Evolutionary conservation across 2,888 invertebrate genomes (phyloP).

Genomic region (Lucinisca nassula): DNA sequence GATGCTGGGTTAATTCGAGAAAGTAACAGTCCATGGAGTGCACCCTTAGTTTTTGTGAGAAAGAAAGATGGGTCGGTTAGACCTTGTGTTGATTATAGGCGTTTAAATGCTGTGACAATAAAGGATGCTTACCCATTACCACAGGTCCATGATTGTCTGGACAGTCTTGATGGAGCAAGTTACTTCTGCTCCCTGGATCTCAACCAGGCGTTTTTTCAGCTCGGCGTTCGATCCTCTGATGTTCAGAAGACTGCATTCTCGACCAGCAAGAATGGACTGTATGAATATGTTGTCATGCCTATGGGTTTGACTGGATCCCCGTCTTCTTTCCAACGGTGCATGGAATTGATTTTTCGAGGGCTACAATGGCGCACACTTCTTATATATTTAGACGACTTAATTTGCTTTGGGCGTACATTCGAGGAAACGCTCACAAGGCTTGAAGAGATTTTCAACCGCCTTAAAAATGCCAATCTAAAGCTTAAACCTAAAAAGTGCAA

Average conservation of each 20-base stretch:
- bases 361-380: conserved; percentile 65
- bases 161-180: neutral
- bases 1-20: too few species aligned
- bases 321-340: conserved; percentile 37
- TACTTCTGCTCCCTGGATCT: conserved; percentile 52
- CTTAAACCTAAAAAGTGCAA: conserved; percentile 63
- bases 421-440: conserved; percentile 53
- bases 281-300: conserved; percentile 43
- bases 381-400: conserved; percentile 71
- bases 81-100: too few species aligned
- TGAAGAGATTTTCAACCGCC: conserved; percentile 44
- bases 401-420: conserved; percentile 51
- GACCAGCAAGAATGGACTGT: conserved; percentile 41
- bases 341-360: conserved; percentile 21
- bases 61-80: too few species aligned
- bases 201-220: conserved; percentile 42
- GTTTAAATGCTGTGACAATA: neutral
- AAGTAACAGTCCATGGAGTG: too few species aligned
- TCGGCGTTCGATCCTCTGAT: conserved; percentile 38
- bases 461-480: conserved; percentile 43
- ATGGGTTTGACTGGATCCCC: conserved; percentile 65
- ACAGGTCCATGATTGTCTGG: too few species aligned
- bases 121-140: too few species aligned
- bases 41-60: too few species aligned
- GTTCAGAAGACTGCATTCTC: conserved; percentile 52